Conservation (phyloP, 2,888 invertebrate species). For the Hyppa rectilinea region DNA sequence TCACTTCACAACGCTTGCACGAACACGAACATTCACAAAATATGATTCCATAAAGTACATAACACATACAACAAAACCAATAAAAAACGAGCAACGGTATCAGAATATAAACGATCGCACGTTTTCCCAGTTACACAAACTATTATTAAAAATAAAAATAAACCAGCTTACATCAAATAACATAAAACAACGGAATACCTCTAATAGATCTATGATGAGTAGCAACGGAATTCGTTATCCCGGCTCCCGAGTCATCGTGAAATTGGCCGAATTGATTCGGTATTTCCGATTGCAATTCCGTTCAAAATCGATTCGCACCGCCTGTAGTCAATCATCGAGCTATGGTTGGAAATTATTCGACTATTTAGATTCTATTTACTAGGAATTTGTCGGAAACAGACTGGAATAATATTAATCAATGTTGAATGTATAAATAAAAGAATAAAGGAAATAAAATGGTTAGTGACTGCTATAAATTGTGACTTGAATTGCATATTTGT, state of each 20-base stretch:
- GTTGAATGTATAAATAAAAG: conserved; percentile 20
- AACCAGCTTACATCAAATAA: conserved; percentile 32
- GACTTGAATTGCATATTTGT: conserved; percentile 30
- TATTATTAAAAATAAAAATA: conserved; percentile 20
- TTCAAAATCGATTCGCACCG: conserved; percentile 74
- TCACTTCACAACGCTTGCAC: not conserved
- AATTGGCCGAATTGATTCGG: conserved; percentile 83
- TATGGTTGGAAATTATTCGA: conserved; percentile 63
- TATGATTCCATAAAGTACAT: not conserved
- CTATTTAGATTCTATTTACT: conserved; percentile 55
- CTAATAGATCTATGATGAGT: conserved; percentile 60
- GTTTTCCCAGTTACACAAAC: conserved; percentile 12
- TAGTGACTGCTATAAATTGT: conserved; percentile 21
- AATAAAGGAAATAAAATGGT: conserved; percentile 24
- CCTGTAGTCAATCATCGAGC: conserved; percentile 65
- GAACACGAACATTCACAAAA: not conserved
- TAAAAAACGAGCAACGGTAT: not conserved
- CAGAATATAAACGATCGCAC: conserved; percentile 15
- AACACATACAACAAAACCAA: not conserved
- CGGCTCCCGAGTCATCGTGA: conserved; percentile 75
- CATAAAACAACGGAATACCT: conserved; percentile 52
- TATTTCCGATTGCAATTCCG: conserved; percentile 84
- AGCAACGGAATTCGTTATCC: conserved; percentile 76
- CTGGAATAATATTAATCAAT: conserved; percentile 38
- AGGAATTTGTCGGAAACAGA: conserved; percentile 37